Conservation (phyloP, 2,113 vertebrate species). For the Corvus moneduloides region DNA sequence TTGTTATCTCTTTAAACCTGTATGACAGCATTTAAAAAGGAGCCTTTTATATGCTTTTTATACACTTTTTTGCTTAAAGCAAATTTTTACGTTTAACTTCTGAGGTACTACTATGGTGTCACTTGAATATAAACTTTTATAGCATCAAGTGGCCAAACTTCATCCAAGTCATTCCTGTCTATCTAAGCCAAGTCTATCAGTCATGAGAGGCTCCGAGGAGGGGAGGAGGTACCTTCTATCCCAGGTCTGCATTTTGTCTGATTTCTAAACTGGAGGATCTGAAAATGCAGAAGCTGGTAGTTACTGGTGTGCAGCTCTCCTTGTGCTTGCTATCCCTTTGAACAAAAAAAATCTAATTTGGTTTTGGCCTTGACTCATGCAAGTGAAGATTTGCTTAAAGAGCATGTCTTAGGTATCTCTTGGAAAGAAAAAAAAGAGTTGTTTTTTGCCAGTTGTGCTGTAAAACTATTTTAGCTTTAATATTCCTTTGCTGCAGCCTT, state of each 20-base stretch:
- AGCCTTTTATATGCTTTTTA: background rate
- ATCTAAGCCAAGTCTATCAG: background rate
- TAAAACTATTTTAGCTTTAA: background rate
- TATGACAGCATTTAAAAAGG: background rate
- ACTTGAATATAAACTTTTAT: background rate
- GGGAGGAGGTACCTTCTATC: background rate
- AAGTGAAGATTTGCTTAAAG: background rate
- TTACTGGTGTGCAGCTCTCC: background rate
- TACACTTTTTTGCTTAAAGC: background rate
- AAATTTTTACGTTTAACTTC: background rate
- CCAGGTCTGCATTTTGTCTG: background rate
- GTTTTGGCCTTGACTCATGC: background rate
- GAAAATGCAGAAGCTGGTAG: background rate
- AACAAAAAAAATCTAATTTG: background rate
- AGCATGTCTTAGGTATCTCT: background rate
- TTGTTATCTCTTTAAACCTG: background rate
- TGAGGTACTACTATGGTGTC: background rate
- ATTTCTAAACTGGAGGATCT: background rate
- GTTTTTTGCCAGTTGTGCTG: background rate
- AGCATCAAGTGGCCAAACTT: background rate
- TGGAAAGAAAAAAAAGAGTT: background rate
- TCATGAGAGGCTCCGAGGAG: background rate
- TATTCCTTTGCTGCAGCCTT: background rate
- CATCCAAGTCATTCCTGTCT: background rate
- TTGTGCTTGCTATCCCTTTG: background rate